Evolutionary conservation across 1,140 invertebrate species (phyloP).

Genomic region (Brachionus koreanus): DNA sequence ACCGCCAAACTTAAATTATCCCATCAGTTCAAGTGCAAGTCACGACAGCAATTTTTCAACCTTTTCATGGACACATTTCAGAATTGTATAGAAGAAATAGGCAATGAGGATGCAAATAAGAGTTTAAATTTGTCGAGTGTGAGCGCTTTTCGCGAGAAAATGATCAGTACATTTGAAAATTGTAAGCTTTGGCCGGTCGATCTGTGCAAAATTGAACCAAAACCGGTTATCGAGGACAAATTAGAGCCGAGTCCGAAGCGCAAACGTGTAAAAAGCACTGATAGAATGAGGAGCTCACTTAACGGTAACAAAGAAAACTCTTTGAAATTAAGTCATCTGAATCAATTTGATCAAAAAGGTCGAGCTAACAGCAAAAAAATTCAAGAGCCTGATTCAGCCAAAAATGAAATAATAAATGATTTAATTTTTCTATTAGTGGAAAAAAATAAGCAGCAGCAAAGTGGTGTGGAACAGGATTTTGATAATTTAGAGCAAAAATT

Average conservation of each 20-base stretch:
- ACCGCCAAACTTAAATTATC: conserved; percentile 19
- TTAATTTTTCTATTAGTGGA: conserved; percentile 1
- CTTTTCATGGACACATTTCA: conserved; percentile 34
- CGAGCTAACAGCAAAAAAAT: background rate
- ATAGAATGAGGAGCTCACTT: background rate
- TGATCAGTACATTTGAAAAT: background rate
- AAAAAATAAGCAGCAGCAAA: background rate
- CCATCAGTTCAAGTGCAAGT: conserved; percentile 16
- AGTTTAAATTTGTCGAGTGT: background rate
- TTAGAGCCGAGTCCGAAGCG: background rate
- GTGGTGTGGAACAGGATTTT: background rate
- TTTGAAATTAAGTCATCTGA: background rate
- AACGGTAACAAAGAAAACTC: conserved; percentile 5
- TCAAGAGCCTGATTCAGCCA: background rate
- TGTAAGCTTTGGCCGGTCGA: conserved; percentile 14
- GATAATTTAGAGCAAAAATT: background rate
- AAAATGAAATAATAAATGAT: background rate
- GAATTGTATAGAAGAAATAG: conserved; percentile 37
- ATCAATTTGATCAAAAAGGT: background rate
- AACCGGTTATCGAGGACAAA: background rate
- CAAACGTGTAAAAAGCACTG: background rate
- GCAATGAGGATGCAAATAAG: background rate
- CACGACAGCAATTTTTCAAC: conserved; percentile 39
- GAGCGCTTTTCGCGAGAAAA: background rate
- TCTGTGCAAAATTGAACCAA: conserved; percentile 3